Conservation (phyloP, 1,140 invertebrate genomes). For the Caenorhabditis inopinata region DNA sequence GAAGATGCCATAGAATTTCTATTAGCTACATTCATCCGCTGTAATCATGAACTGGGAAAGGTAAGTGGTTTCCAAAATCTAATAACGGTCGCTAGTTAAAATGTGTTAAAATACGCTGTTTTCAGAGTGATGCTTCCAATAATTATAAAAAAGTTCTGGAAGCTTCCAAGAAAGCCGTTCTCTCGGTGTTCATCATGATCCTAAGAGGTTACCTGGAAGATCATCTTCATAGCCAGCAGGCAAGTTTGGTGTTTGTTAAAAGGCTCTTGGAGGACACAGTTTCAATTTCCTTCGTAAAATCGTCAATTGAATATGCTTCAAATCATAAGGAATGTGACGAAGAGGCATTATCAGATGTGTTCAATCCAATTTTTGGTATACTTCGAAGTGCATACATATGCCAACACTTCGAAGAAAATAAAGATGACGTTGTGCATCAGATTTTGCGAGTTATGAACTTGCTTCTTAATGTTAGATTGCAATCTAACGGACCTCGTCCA, state of each 20-base stretch:
- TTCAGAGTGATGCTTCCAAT: background rate
- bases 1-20: slow-evolving; percentile 10
- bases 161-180: background rate
- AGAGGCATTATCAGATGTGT: background rate
- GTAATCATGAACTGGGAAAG: slow-evolving; percentile 13
- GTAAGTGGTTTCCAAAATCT: background rate
- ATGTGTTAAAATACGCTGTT: background rate
- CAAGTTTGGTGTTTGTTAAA: background rate
- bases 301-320: background rate
- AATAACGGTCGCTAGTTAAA: background rate
- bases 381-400: background rate
- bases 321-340: background rate
- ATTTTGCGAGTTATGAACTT: background rate
- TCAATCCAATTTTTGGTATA: background rate
- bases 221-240: background rate
- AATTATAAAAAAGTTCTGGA: background rate
- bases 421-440: background rate
- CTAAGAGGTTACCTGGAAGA: background rate
- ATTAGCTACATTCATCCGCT: background rate
- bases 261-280: background rate
- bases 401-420: background rate
- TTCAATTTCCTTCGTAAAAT: background rate
- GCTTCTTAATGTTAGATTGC: background rate
- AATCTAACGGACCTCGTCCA: background rate
- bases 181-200: background rate